Conservation (phyloP, 2,113 vertebrate species). For the Pionites leucogaster region DNA sequence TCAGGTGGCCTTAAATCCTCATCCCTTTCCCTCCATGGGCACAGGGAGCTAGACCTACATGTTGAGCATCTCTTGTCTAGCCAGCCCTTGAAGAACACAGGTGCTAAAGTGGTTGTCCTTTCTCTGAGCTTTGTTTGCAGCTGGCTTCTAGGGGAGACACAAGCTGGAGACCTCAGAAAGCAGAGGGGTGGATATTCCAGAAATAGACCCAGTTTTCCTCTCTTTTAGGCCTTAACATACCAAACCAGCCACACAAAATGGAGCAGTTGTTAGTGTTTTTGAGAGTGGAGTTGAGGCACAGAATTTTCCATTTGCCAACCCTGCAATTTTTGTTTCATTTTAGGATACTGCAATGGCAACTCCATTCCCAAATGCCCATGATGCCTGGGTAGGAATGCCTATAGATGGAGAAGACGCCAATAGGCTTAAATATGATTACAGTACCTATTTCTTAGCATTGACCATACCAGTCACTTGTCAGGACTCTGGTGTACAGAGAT, state of each 20-base stretch:
- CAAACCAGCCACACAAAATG: background rate
- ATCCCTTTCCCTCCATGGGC: background rate
- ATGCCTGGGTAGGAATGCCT: background rate
- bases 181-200: background rate
- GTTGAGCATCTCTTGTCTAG: background rate
- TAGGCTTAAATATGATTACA: background rate
- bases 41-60: background rate
- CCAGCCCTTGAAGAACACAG: background rate
- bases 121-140: background rate
- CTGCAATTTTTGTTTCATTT: background rate
- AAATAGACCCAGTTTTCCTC: background rate
- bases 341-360: background rate
- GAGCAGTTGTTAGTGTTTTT: background rate
- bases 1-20: background rate
- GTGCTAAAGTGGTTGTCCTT: background rate
- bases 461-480: background rate
- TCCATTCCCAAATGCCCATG: background rate
- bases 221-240: background rate
- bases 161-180: background rate
- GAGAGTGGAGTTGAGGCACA: fast-evolving
- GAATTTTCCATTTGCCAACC: background rate
- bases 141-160: background rate
- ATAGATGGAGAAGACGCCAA: background rate
- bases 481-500: background rate
- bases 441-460: background rate